Evolutionary conservation across 2,113 vertebrate genomes (phyloP).

Genomic region (Zingel zingel): DNA sequence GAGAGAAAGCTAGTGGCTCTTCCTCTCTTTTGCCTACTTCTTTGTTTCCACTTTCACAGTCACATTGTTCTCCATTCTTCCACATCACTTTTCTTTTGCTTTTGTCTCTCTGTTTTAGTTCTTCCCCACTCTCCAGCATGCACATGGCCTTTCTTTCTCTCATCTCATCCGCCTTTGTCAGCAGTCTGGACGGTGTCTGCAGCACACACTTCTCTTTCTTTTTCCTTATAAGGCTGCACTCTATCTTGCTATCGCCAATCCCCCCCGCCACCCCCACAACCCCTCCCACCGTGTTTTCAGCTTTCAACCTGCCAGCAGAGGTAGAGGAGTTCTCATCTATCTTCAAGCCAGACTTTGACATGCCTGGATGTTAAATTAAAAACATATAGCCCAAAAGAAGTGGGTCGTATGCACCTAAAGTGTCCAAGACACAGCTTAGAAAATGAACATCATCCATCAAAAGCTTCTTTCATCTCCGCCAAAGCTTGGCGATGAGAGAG

Average conservation of each 20-base stretch:
- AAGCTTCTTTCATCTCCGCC: constrained; percentile 17
- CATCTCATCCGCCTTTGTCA: constrained; percentile 54
- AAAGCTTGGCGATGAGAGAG: constrained; percentile 19
- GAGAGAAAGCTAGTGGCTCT: neutral
- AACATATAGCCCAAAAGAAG: constrained; percentile 70
- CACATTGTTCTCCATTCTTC: constrained; percentile 15
- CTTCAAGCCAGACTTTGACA: constrained; percentile 69
- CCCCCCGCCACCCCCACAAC: neutral
- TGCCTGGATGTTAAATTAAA: constrained; percentile 80
- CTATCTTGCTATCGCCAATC: constrained; percentile 2
- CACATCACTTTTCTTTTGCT: constrained; percentile 9
- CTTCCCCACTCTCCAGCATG: neutral
- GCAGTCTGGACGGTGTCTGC: constrained; percentile 61
- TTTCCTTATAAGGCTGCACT: constrained; percentile 66
- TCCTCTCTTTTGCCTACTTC: constrained; percentile 12
- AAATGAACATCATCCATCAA: constrained; percentile 85
- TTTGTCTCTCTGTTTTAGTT: constrained; percentile 14
- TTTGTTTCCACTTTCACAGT: constrained; percentile 41
- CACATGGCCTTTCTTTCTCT: constrained; percentile 2
- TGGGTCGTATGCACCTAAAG: constrained; percentile 71
- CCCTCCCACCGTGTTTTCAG: constrained; percentile 42
- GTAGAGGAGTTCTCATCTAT: constrained; percentile 77
- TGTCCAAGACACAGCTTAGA: constrained; percentile 73
- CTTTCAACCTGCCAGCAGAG: constrained; percentile 75
- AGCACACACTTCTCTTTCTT: constrained; percentile 46